phyloP scores from a whole-genome alignment of 2,113 vertebrate species.

The Phylloscopus trochilus region DNA sequence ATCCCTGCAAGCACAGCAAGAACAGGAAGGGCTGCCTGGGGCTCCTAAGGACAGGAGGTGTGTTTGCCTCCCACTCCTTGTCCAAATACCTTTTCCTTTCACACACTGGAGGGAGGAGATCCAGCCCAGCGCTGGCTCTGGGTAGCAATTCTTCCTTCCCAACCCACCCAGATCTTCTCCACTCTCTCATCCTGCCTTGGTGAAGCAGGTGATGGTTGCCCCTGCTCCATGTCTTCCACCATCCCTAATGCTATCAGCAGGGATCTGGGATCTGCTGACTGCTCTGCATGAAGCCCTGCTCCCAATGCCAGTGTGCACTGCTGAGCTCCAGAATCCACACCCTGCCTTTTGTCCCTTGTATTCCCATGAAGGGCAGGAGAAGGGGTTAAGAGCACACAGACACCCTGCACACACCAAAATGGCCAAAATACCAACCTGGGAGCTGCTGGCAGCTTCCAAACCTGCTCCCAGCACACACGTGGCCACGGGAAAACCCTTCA shows the following conservation, averaged over 20 bases:
- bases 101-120: neutral
- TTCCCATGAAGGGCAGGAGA: neutral
- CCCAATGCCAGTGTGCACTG: neutral
- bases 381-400: fast-evolving
- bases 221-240: too few species aligned
- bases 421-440: neutral
- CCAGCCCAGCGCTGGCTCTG: neutral
- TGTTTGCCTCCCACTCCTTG: too few species aligned
- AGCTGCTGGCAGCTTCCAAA: neutral
- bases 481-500: neutral
- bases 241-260: fast-evolving
- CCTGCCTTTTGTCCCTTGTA: fast-evolving
- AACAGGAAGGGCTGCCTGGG: neutral
- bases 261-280: neutral
- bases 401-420: neutral
- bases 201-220: fast-evolving
- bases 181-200: fast-evolving
- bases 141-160: neutral
- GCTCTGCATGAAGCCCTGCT: neutral
- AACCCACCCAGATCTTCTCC: neutral
- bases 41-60: neutral
- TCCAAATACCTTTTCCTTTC: neutral
- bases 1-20: neutral
- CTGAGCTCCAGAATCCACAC: neutral
- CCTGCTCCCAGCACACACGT: fast-evolving